Evolutionary conservation across 2,797 vertebrate genomes (phyloP).

Genomic region (Lagocephalus sceleratus): DNA sequence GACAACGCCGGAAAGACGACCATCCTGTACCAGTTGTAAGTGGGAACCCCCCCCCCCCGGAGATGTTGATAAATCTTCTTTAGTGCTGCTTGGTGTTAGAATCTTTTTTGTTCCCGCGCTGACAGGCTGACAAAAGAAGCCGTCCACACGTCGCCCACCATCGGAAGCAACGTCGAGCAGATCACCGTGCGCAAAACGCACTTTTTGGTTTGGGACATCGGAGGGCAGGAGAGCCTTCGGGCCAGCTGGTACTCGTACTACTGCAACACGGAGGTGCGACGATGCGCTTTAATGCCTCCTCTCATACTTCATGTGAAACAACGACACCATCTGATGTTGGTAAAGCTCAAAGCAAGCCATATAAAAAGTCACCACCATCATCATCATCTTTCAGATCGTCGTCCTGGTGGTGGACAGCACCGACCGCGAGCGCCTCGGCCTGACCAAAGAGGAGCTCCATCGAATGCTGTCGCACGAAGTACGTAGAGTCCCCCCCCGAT

Average conservation of each 20-base stretch:
- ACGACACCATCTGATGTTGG: no score
- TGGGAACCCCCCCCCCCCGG: slow-evolving; percentile 18
- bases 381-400: slow-evolving; percentile 74
- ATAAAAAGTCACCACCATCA: no score
- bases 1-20: slow-evolving; percentile 87
- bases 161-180: slow-evolving; percentile 87
- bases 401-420: slow-evolving; percentile 88
- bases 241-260: slow-evolving; percentile 83
- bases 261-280: slow-evolving; percentile 82
- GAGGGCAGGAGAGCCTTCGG: slow-evolving; percentile 82
- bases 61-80: not conserved
- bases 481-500: not conserved
- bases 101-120: not conserved
- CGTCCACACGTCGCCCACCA: slow-evolving; percentile 83
- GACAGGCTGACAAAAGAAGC: slow-evolving; percentile 83
- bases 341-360: no score
- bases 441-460: slow-evolving; percentile 82
- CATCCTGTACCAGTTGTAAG: slow-evolving; percentile 87
- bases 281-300: not conserved
- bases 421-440: slow-evolving; percentile 78
- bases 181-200: slow-evolving; percentile 79
- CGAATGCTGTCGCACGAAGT: slow-evolving; percentile 87
- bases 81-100: not conserved
- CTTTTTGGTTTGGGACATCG: slow-evolving; percentile 88
- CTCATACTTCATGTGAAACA: no score